A percentile compares a stretch with the other conserved stretches of the same genome.
Conservation (phyloP, 1,140 invertebrate genomes). For the Archegozetes longisetosus region DNA sequence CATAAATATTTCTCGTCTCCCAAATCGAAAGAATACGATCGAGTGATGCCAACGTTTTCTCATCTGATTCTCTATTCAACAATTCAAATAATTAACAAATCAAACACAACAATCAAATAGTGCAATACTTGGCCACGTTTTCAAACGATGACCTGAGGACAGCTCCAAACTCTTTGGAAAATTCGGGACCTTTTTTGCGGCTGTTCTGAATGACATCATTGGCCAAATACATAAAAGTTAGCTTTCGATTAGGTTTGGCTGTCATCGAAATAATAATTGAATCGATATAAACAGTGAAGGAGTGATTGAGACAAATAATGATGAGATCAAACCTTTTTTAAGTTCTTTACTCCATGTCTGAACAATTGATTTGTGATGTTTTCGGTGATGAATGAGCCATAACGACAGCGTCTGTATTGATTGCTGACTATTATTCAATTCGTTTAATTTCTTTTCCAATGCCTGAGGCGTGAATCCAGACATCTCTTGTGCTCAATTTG, state of each 20-base stretch:
- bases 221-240: slow-evolving; percentile 90
- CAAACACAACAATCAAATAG: slow-evolving; percentile 77
- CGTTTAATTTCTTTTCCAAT: slow-evolving; percentile 65
- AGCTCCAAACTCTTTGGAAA: slow-evolving; percentile 64
- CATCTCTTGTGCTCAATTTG: slow-evolving; percentile 5
- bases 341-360: slow-evolving; percentile 59
- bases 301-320: not conserved
- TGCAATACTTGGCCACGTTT: slow-evolving; percentile 80
- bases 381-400: slow-evolving; percentile 88
- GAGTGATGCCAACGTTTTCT: slow-evolving; percentile 46
- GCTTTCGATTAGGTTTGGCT: slow-evolving; percentile 21
- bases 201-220: slow-evolving; percentile 99
- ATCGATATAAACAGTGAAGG: not conserved
- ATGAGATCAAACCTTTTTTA: slow-evolving; percentile 19
- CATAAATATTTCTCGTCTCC: slow-evolving; percentile 75
- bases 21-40: slow-evolving; percentile 81
- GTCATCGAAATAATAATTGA: not conserved
- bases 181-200: slow-evolving; percentile 92
- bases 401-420: slow-evolving; percentile 91
- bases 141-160: slow-evolving; percentile 61
- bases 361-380: slow-evolving; percentile 77
- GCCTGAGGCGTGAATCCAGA: slow-evolving; percentile 15
- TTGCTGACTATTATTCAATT: slow-evolving; percentile 83
- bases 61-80: slow-evolving; percentile 79
- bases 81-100: slow-evolving; percentile 68